Conservation (phyloP, 2,888 invertebrate species). For the Callinectes sapidus region DNA sequence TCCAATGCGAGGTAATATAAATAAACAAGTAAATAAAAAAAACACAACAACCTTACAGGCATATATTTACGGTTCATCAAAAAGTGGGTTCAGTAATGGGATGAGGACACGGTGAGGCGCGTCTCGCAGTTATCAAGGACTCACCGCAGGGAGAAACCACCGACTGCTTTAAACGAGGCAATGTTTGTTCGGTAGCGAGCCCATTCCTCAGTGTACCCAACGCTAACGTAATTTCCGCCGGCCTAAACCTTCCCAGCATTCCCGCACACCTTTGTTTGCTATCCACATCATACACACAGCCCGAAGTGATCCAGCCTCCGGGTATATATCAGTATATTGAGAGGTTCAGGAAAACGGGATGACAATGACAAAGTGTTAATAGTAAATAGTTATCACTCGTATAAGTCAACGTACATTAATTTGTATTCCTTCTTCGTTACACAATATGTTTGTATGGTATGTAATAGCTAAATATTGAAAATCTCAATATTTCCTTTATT, state of each 20-base stretch:
- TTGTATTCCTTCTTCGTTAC: background rate
- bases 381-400: background rate
- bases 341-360: background rate
- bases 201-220: constrained; percentile 37
- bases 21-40: background rate
- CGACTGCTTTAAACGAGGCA: constrained; percentile 28
- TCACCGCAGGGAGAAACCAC: background rate
- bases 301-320: background rate
- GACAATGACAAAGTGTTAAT: background rate
- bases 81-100: background rate
- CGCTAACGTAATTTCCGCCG: constrained; percentile 8
- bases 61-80: background rate
- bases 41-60: background rate
- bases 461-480: background rate
- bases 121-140: background rate
- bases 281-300: background rate
- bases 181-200: constrained; percentile 12
- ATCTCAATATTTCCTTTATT: background rate
- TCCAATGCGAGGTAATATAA: background rate
- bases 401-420: background rate
- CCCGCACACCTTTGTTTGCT: background rate
- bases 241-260: background rate
- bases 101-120: background rate
- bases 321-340: background rate
- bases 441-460: background rate